These are phyloP conservation scores for Palythoa heliodiscus DNA, from an alignment of 92 coral and sea anemone species.

Conservation along the genomic window DNA sequence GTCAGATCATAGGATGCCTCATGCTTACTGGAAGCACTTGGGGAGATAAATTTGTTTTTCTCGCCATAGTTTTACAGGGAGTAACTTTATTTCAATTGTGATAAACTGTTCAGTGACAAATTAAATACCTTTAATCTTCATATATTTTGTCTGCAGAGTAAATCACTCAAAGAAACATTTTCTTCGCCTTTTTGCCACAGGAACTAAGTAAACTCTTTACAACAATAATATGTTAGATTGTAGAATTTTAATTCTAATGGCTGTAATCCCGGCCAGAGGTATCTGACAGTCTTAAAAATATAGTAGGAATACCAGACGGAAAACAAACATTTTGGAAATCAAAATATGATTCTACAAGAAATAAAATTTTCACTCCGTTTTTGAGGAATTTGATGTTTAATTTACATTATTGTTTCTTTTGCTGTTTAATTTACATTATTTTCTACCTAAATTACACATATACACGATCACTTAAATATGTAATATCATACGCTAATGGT, in stretches of 20 bases:
- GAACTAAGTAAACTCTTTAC: neutral
- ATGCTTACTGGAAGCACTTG: constrained; percentile 40
- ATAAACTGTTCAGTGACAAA: neutral
- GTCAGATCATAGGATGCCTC: constrained; percentile 44
- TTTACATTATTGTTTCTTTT: too few relatives aligned
- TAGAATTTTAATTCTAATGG: neutral
- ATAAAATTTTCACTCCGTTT: too few relatives aligned
- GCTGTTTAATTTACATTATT: too few relatives aligned
- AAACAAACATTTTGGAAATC: too few relatives aligned
- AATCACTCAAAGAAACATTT: neutral
- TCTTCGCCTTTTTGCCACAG: neutral
- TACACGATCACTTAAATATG: too few relatives aligned
- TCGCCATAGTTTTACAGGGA: neutral
- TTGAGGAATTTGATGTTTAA: too few relatives aligned
- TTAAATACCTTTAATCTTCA: neutral
- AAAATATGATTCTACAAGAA: too few relatives aligned
- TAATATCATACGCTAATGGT: too few relatives aligned
- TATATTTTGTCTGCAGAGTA: neutral
- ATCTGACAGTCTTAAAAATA: too few relatives aligned
- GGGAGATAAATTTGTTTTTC: constrained; percentile 13
- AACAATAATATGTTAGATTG: neutral
- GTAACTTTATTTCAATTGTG: neutral
- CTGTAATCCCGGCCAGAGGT: neutral
- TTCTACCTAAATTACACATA: too few relatives aligned
- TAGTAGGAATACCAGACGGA: too few relatives aligned